Base-by-base conservation (phyloP, 2,888 invertebrate genomes). In the Xanthorhoe designata region DNA sequence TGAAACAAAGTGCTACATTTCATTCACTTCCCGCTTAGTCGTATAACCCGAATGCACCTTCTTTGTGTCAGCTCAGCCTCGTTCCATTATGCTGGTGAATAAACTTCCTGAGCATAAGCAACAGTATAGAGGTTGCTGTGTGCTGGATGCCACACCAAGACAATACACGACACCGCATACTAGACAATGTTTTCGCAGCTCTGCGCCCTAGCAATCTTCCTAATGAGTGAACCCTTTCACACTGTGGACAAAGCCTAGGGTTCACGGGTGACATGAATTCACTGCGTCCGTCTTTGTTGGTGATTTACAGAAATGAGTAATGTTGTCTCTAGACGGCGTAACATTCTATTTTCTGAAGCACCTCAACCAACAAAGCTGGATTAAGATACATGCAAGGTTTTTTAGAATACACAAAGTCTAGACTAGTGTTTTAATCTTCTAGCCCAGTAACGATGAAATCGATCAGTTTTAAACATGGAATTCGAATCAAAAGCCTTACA, bases 221-320 rank as follows among this genome's bases (percentile, higher is more conserved):
- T 93, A 93, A 93, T 92, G 93, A 93, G 91, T 90, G 90, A 88
- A 85, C 91, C 91, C 91, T 92, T 92, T 92, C 91, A 91, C 92
- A 91, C 92, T 87, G 80, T 76, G 84, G 82, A 92, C 91, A 92
- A 92, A 91, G 90, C 86, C 77, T 81, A 85, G 91, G 90, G 89
- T 91, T 90, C 87, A 87, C 89, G 90, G 90, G 86, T 90, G 87
- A 85, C 90, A 85, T 80, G 87, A 86, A 90, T 90, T 90, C 89
- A 89, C 79, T 78, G 78, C 81, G 82, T 80, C 80, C 80, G 79
- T 83, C 86, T 88, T 89, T 90, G 89, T 90, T 84, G 80, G 82
- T 80, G 64, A 62, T 80, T 75, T 75, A 75, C 79, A 81, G 80
- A 84, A 86, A 85, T 83, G 81, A 80, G 79, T 63, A 61, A 64